phyloP scores from a whole-genome alignment of 1,140 invertebrate genomes.

The Bombus haemorrhoidalis region DNA sequence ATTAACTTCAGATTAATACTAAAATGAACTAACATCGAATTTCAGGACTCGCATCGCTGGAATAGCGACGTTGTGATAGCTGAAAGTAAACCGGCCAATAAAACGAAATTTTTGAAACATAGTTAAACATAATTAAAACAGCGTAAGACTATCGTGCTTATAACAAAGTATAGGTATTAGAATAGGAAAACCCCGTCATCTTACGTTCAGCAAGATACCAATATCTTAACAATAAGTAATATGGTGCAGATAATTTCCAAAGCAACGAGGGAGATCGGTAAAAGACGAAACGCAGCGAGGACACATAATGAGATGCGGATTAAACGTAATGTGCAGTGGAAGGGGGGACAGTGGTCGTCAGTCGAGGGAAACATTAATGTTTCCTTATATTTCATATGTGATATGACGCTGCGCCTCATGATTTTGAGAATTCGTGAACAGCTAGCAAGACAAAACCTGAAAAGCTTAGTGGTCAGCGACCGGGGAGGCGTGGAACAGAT shows the following conservation, averaged over 20 bases:
- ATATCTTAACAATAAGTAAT: background rate
- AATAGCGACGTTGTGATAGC: background rate
- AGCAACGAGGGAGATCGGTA: background rate
- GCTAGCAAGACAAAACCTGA: no score
- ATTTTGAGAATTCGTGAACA: no score
- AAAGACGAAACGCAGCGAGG: background rate
- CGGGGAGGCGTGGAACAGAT: no score
- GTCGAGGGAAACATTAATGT: no score
- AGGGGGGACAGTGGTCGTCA: no score
- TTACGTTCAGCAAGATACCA: background rate
- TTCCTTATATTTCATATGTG: no score
- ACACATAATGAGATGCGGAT: background rate
- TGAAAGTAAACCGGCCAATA: no score
- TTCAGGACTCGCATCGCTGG: background rate
- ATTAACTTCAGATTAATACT: background rate
- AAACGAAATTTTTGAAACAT: no score
- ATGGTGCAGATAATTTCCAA: background rate
- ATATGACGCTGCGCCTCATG: no score
- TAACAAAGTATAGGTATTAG: background rate
- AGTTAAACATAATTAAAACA: no score
- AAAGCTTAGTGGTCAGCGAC: no score
- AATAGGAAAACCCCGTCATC: accelerated
- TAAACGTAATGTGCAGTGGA: background rate
- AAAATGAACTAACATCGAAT: background rate
- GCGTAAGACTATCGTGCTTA: no score